Conservation (phyloP, 2,797 vertebrate genomes). For the Amniataba percoides region DNA sequence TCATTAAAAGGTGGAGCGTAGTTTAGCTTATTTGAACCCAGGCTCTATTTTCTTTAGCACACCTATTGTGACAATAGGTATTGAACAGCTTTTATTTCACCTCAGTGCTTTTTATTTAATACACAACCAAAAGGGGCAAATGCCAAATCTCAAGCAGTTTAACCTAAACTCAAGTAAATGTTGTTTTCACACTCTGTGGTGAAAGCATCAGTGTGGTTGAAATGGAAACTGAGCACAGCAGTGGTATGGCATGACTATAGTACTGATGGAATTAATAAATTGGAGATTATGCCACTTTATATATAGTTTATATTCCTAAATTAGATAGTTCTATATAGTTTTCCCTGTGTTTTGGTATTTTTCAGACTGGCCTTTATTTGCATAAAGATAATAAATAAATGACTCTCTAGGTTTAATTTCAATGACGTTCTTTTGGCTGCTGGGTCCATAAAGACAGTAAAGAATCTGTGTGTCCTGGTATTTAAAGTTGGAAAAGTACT, state of each 20-base stretch:
- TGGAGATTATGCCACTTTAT: background rate
- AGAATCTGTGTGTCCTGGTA: background rate
- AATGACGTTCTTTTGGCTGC: too few relatives aligned
- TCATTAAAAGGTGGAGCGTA: conserved; percentile 14
- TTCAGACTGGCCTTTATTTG: too few relatives aligned
- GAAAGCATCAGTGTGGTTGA: background rate
- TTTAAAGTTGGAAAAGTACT: background rate
- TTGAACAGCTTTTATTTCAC: conserved; percentile 17
- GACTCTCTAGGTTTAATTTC: background rate
- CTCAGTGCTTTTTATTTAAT: background rate
- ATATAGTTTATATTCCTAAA: background rate
- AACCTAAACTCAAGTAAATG: conserved; percentile 15
- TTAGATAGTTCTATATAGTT: background rate
- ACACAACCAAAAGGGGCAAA: background rate
- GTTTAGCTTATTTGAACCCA: conserved; percentile 14
- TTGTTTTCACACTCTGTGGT: conserved; percentile 3
- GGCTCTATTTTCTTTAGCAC: background rate
- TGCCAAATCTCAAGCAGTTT: conserved; percentile 2
- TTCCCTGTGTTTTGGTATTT: background rate
- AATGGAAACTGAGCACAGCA: background rate
- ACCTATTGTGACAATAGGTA: conserved; percentile 10
- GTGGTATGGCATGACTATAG: background rate
- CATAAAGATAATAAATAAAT: background rate
- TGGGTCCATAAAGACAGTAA: too few relatives aligned
- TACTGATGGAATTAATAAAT: background rate